Evolutionary conservation across 2,113 vertebrate genomes (phyloP).

Genomic region (Pollimyrus isidori): DNA sequence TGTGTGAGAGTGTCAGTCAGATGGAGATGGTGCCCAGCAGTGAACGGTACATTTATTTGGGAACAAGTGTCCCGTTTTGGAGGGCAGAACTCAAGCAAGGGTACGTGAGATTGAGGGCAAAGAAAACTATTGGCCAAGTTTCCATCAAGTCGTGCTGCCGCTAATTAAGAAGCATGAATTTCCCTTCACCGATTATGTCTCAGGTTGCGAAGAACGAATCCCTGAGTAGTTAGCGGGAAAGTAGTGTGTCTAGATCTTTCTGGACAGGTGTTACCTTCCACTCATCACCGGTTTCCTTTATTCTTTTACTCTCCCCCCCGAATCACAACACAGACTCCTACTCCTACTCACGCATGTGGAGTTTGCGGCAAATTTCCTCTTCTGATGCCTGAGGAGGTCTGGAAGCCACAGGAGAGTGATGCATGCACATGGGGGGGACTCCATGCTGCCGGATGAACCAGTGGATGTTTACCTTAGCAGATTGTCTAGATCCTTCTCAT

Average conservation of each 20-base stretch:
- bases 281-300: background rate
- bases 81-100: background rate
- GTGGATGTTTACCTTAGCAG: background rate
- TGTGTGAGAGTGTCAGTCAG: background rate
- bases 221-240: background rate
- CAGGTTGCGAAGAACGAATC: background rate
- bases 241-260: background rate
- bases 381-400: conserved; percentile 12
- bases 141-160: background rate
- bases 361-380: background rate
- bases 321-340: background rate
- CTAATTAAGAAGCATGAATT: background rate
- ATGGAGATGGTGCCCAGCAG: background rate
- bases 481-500: background rate
- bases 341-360: background rate
- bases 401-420: conserved; percentile 27
- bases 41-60: background rate
- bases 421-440: conserved; percentile 40
- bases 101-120: background rate
- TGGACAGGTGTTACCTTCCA: background rate
- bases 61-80: background rate
- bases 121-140: background rate
- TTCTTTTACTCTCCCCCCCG: background rate
- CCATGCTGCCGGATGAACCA: conserved; percentile 39
- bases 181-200: background rate